Conservation (phyloP, 1,140 invertebrate species). For the Bombus cullumanus region DNA sequence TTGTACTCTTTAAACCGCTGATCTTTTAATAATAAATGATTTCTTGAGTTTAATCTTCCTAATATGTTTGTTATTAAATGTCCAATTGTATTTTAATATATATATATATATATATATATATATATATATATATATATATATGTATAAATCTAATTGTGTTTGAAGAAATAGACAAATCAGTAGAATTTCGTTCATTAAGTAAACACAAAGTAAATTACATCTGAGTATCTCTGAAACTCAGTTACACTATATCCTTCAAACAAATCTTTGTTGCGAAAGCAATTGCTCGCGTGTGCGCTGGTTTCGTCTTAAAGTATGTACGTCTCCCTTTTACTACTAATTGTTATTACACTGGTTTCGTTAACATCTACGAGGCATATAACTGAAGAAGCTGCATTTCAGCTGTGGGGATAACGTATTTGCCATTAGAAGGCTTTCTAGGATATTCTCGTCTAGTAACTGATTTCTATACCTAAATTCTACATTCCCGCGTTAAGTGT, state of each 20-base stretch:
- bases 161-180: background rate
- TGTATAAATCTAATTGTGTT: background rate
- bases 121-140: too few species aligned
- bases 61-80: too few species aligned
- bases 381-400: background rate
- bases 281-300: background rate
- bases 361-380: background rate
- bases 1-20: background rate
- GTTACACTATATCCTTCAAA: background rate
- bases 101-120: too few species aligned
- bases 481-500: background rate
- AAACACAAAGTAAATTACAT: background rate
- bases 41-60: background rate
- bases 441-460: background rate
- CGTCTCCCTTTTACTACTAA: background rate
- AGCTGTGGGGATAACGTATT: background rate
- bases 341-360: background rate
- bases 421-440: background rate
- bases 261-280: background rate
- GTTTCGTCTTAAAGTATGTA: background rate
- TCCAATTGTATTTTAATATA: background rate
- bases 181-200: background rate
- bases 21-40: background rate
- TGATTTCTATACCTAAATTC: background rate
- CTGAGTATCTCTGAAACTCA: background rate